Evolutionary conservation across 2,113 vertebrate genomes (phyloP).

Genomic region (Pelmatolapia mariae): DNA sequence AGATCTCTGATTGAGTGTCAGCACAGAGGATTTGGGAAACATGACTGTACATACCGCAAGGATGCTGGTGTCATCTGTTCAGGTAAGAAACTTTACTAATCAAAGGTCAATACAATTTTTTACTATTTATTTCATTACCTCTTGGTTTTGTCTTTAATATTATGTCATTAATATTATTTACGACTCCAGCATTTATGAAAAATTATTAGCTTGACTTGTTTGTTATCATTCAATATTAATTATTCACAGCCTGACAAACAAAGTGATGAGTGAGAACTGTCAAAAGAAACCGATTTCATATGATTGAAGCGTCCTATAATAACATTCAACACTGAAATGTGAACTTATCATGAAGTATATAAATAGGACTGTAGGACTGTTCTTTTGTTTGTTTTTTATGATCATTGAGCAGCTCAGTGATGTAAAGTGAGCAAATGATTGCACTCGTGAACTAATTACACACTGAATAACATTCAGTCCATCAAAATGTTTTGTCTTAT

Average conservation of each 20-base stretch:
- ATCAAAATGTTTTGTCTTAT: neutral
- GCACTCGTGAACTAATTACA: neutral
- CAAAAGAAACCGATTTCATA: neutral
- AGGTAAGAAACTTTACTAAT: neutral
- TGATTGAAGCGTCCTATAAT: neutral
- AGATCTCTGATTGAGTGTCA: rapidly evolving
- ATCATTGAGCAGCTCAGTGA: neutral
- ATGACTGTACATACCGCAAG: rapidly evolving
- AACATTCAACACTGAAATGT: neutral
- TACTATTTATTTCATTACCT: neutral
- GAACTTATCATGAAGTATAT: neutral
- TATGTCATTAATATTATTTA: neutral
- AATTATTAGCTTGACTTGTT: neutral
- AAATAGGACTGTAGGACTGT: neutral
- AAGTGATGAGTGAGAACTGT: neutral
- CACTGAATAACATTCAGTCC: neutral
- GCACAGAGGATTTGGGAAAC: neutral
- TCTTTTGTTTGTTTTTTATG: neutral
- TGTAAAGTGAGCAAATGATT: neutral
- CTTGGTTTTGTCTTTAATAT: neutral
- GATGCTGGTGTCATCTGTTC: neutral
- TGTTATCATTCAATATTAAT: neutral
- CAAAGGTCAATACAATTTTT: neutral
- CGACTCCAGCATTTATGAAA: neutral
- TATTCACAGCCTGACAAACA: neutral